These are phyloP conservation scores for Ispidina picta DNA, from an alignment of 2,797 vertebrate genomes.

Conservation along the genomic window DNA sequence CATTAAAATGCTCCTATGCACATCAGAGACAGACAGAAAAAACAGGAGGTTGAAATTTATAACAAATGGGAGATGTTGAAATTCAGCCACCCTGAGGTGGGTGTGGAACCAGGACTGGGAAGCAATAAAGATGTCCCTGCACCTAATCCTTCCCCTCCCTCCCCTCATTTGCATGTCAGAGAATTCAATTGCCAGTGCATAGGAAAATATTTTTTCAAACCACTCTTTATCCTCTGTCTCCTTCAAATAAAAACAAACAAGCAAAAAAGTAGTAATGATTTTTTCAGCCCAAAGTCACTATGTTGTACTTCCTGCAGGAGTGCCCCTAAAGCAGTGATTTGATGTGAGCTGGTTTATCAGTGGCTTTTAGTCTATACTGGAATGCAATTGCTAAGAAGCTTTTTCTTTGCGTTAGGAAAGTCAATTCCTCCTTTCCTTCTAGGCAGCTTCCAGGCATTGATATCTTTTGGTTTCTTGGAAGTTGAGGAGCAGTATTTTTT, in stretches of 20 bases:
- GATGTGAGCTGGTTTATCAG: not conserved
- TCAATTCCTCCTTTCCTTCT: not conserved
- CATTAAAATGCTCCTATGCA: not conserved
- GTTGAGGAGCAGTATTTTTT: not conserved
- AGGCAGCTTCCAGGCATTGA: not conserved
- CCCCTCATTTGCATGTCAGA: not conserved
- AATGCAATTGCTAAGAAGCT: not conserved
- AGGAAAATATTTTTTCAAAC: not conserved
- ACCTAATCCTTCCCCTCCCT: not conserved
- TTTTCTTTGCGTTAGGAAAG: not conserved
- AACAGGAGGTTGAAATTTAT: not conserved
- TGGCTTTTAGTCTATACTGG: not conserved
- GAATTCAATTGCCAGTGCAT: not conserved
- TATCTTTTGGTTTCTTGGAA: not conserved
- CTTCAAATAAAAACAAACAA: not conserved
- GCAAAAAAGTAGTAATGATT: not conserved
- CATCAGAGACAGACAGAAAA: not conserved
- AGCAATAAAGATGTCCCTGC: not conserved
- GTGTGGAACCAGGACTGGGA: not conserved
- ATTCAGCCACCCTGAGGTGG: not conserved
- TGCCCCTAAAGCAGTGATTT: not conserved
- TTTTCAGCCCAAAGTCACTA: not conserved
- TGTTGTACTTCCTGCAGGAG: not conserved
- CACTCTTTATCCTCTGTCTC: too few relatives aligned
- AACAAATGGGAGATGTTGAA: not conserved